Base-by-base conservation (phyloP, 2,113 vertebrate genomes). In the Ploceus nigricollis region DNA sequence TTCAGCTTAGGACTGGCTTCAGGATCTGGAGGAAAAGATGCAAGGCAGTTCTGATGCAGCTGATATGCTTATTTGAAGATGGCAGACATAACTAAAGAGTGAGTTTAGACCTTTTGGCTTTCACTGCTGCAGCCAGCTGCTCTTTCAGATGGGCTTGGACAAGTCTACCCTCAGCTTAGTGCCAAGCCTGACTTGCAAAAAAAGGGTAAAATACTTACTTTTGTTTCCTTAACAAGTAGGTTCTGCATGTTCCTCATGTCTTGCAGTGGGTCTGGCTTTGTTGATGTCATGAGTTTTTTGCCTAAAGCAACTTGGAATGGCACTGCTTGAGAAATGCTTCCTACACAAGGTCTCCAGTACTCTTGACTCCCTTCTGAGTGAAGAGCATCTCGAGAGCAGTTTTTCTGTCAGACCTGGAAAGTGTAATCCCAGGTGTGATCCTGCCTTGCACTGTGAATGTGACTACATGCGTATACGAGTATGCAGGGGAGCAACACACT, bases 401-500 rank as follows among this genome's bases (percentile, higher is more conserved):
- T 87, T 80, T 82, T 8, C 10, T n/a, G 15, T 87, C 66, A 42
- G 50, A 64, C 2, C 12, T 53, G 20, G 28, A 15, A 78, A 35
- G 24, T 0, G 15, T 45, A 65, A 56, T 25, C 11, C 44, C 53
- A 61, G 71, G 2, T 40, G 50, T 69, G 65, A 85, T 48, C 51
- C 24, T 56, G 37, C 37, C 54, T 72, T 42, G 42, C 1, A 0
- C 30, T 45, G 53, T 17, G 68, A 57, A 9, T 21, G 30, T 28
- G 35, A 28, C 28, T 2, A 1, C 3, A 7, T 2, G 8, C 13
- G 21, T 31, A 6, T 69, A 70, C 8, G 6, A 30, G 28, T 1
- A 1, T 30, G 53, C 61, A 72, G 35, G 24, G 11, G n/a, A 66
- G n/a, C 25, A 91, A 24, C 5, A 4, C 20, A 23, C 27, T 66